phyloP scores from a whole-genome alignment of 2,797 vertebrate species.

The Sternarchorhynchus goeldii region DNA sequence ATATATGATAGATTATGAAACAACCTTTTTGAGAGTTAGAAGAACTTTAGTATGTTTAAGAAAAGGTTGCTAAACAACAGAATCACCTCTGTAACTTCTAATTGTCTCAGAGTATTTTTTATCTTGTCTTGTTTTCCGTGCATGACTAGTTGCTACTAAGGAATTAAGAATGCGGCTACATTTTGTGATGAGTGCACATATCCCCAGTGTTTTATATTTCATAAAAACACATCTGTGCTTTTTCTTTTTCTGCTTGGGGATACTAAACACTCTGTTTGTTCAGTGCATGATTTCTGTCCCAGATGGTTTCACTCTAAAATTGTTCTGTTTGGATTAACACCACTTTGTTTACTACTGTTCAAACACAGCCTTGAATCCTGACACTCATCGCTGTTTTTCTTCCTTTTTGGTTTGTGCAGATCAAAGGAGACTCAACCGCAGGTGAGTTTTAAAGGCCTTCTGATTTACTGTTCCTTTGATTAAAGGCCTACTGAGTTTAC shows the following conservation, averaged over 20 bases:
- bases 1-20: too few species aligned
- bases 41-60: too few species aligned
- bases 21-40: too few species aligned
- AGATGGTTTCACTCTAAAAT: conserved; percentile 35
- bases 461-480: not conserved
- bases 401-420: conserved; percentile 30
- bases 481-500: not conserved
- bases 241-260: conserved; percentile 1
- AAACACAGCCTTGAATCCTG: conserved; percentile 19
- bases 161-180: conserved; percentile 7
- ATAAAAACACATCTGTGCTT: conserved; percentile 11
- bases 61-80: not conserved
- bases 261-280: conserved; percentile 33
- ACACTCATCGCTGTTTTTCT: conserved; percentile 26
- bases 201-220: conserved; percentile 40
- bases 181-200: conserved; percentile 21
- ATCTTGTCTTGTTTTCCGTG: not conserved
- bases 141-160: conserved; percentile 4
- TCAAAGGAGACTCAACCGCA: conserved; percentile 42
- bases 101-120: too few species aligned
- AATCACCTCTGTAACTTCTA: too few species aligned
- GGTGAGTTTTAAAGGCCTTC: conserved; percentile 36
- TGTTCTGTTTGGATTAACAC: conserved; percentile 37
- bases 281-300: conserved; percentile 31
- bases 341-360: conserved; percentile 43